A percentile compares a stretch with the other conserved stretches of the same genome.
Conservation (phyloP, 2,113 vertebrate genomes). For the Myiopsitta monachus region DNA sequence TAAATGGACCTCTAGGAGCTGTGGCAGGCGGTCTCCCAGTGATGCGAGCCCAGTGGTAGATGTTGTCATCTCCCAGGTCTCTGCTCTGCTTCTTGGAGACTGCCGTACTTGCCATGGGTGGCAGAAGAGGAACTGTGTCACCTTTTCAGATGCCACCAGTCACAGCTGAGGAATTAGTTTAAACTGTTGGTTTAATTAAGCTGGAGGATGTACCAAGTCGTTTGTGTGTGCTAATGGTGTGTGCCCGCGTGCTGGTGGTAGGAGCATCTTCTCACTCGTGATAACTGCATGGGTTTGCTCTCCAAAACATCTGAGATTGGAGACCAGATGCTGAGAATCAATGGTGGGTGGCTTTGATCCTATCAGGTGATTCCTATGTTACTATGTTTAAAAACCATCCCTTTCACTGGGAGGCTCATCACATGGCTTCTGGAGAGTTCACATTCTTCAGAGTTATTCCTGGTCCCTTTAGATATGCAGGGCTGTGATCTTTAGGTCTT, state of each 20-base stretch:
- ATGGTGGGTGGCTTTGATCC: background rate
- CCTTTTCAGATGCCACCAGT: background rate
- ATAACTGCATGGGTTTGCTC: background rate
- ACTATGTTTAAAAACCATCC: background rate
- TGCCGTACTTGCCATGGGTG: background rate
- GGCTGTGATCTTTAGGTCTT: background rate
- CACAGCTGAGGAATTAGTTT: background rate
- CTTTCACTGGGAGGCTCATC: background rate
- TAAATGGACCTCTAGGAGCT: background rate
- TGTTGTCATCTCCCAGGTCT: background rate
- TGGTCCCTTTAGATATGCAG: background rate
- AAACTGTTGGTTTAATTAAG: conserved; percentile 10
- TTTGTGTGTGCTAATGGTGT: background rate
- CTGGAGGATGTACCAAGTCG: background rate
- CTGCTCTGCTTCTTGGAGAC: background rate
- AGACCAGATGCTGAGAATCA: background rate
- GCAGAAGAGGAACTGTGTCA: background rate
- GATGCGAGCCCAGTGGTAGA: background rate
- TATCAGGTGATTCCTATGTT: background rate
- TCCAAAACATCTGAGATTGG: background rate
- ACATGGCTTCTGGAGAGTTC: background rate
- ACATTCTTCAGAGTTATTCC: conserved; percentile 11
- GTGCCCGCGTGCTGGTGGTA: background rate
- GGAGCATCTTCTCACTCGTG: background rate
- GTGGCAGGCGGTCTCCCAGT: background rate